A percentile compares a stretch with the other conserved stretches of the same genome.
These are phyloP conservation scores for Mesoligia furuncula DNA, from an alignment of 2,888 invertebrate species.

Conservation along the genomic window DNA sequence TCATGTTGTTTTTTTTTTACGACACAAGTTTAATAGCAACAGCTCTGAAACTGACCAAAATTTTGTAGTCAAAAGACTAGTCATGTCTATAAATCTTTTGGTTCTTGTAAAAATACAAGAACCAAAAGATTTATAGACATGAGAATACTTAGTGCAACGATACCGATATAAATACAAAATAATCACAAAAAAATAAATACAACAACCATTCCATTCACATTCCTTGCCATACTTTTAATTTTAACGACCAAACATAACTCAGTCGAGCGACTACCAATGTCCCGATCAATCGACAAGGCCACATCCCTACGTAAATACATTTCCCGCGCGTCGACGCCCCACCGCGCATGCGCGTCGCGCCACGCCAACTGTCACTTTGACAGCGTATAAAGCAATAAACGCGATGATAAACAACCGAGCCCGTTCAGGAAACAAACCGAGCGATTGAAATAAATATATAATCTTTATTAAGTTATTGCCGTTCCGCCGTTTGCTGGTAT, in stretches of 20 bases:
- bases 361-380: slow-evolving; percentile 70
- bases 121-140: background rate
- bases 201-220: slow-evolving; percentile 21
- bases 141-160: slow-evolving; percentile 13
- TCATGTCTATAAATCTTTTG: no score
- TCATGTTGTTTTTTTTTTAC: background rate
- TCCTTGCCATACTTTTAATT: slow-evolving; percentile 55
- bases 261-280: slow-evolving; percentile 55
- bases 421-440: slow-evolving; percentile 72
- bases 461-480: slow-evolving; percentile 74
- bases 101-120: no score
- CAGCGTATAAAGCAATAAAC: slow-evolving; percentile 68
- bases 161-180: slow-evolving; percentile 2
- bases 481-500: slow-evolving; percentile 63
- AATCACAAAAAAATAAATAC: background rate
- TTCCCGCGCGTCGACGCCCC: slow-evolving; percentile 67
- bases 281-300: slow-evolving; percentile 58
- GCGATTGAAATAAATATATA: slow-evolving; percentile 79
- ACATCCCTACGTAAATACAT: slow-evolving; percentile 61
- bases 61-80: background rate
- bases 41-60: background rate
- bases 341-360: slow-evolving; percentile 69
- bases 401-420: slow-evolving; percentile 72
- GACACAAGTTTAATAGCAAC: slow-evolving; percentile 1
- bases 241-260: slow-evolving; percentile 58